Conservation (phyloP, 2,797 vertebrate genomes). For the Cyclura pinguis region DNA sequence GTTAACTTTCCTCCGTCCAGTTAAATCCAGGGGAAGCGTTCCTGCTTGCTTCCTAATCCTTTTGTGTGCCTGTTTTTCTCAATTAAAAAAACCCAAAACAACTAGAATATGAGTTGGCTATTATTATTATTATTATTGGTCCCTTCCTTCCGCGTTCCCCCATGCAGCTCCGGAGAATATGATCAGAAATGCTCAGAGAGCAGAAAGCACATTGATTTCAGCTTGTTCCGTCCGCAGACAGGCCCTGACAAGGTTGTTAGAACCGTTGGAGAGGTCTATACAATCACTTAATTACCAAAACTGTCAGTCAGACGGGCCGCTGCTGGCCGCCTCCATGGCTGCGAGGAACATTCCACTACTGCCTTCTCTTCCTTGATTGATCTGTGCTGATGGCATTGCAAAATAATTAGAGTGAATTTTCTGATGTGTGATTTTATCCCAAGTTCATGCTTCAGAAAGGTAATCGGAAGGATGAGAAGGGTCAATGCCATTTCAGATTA, state of each 20-base stretch:
- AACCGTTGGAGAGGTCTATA: slow-evolving; percentile 92
- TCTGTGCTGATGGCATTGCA: slow-evolving; percentile 95
- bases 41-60: background rate
- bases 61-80: background rate
- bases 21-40: slow-evolving; percentile 56
- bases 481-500: slow-evolving; percentile 96
- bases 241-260: slow-evolving; percentile 97
- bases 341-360: slow-evolving; percentile 89
- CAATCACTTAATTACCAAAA: slow-evolving; percentile 98
- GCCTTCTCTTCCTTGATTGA: slow-evolving; percentile 90
- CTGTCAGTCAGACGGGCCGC: slow-evolving; percentile 94
- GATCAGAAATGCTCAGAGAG: slow-evolving; percentile 86
- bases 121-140: background rate
- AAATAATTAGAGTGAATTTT: slow-evolving; percentile 95
- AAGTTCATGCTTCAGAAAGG: slow-evolving; percentile 94
- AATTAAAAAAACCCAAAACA: background rate
- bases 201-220: slow-evolving; percentile 92
- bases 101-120: no score
- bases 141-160: slow-evolving; percentile 76
- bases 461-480: slow-evolving; percentile 93
- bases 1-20: slow-evolving; percentile 35
- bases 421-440: slow-evolving; percentile 95
- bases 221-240: slow-evolving; percentile 88
- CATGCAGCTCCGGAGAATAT: slow-evolving; percentile 78
- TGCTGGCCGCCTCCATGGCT: slow-evolving; percentile 85